These are phyloP conservation scores for Drosophila quadrilineata DNA, from an alignment of 1,140 invertebrate genomes.

Conservation along the genomic window DNA sequence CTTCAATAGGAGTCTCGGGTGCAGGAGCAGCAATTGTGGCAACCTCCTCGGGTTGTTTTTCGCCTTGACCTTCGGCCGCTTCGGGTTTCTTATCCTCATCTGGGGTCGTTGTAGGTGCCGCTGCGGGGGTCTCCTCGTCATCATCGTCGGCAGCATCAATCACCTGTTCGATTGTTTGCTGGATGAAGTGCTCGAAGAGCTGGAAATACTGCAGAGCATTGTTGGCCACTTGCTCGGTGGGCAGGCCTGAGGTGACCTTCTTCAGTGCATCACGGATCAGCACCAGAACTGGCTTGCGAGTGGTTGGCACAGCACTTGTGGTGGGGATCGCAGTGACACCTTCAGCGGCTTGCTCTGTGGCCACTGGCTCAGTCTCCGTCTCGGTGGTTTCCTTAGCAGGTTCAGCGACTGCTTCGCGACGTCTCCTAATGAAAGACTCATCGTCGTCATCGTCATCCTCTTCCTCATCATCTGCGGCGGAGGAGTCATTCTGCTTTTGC, in stretches of 20 bases:
- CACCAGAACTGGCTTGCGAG: slow-evolving; percentile 66
- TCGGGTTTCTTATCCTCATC: slow-evolving; percentile 36
- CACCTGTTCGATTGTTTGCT: slow-evolving; percentile 73
- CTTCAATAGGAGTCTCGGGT: not conserved
- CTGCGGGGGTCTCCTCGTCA: slow-evolving; percentile 50
- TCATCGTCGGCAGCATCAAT: slow-evolving; percentile 71
- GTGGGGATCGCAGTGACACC: slow-evolving; percentile 23
- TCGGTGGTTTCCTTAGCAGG: slow-evolving; percentile 17
- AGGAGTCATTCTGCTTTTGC: slow-evolving; percentile 35
- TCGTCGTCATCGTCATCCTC: slow-evolving; percentile 48
- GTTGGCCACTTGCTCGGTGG: slow-evolving; percentile 75
- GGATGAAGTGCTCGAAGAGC: slow-evolving; percentile 76
- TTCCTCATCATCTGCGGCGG: slow-evolving; percentile 41
- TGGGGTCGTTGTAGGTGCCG: slow-evolving; percentile 2
- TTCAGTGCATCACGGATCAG: slow-evolving; percentile 74
- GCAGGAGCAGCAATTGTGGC: not conserved
- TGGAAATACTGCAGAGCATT: slow-evolving; percentile 78
- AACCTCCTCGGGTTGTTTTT: not conserved
- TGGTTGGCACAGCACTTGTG: slow-evolving; percentile 23
- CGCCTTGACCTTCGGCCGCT: not conserved
- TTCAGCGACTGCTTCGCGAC: slow-evolving; percentile 38
- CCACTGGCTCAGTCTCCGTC: not conserved
- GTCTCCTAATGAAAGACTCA: slow-evolving; percentile 38
- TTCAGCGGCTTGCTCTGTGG: slow-evolving; percentile 17
- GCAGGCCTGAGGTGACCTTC: slow-evolving; percentile 70